A percentile compares a stretch with the other conserved stretches of the same genome.
These are phyloP conservation scores for Julus scanicus DNA, from an alignment of 2,888 invertebrate genomes.

Conservation along the genomic window DNA sequence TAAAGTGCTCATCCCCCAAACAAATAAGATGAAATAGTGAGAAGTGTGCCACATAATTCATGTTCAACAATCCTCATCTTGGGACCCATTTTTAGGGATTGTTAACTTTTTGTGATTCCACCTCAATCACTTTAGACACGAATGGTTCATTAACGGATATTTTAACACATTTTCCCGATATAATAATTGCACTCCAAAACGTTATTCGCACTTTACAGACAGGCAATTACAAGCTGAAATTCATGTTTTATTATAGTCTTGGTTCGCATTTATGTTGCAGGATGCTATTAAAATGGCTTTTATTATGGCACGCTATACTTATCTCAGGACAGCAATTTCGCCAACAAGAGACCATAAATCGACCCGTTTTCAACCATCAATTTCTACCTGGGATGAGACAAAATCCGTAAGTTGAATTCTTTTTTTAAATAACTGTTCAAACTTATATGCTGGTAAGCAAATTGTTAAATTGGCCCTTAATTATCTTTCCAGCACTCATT, in stretches of 20 bases:
- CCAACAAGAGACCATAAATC: slow-evolving; percentile 35
- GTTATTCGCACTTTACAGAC: neutral
- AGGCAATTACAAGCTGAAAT: neutral
- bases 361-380: neutral
- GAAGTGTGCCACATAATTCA: neutral
- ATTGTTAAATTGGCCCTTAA: neutral
- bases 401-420: slow-evolving; percentile 47
- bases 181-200: neutral
- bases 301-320: slow-evolving; percentile 39
- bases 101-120: no score
- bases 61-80: neutral
- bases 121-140: no score
- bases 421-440: neutral
- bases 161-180: neutral
- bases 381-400: slow-evolving; percentile 40
- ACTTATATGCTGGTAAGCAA: neutral
- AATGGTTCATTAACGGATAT: no score
- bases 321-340: slow-evolving; percentile 46
- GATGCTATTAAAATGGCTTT: slow-evolving; percentile 48
- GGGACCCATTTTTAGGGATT: no score
- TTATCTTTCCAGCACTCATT: slow-evolving; percentile 55
- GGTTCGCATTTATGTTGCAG: slow-evolving; percentile 4
- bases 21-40: neutral
- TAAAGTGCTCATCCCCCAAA: neutral
- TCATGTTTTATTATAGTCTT: neutral